Conservation (phyloP, 1,140 invertebrate genomes). For the Arion vulgaris region DNA sequence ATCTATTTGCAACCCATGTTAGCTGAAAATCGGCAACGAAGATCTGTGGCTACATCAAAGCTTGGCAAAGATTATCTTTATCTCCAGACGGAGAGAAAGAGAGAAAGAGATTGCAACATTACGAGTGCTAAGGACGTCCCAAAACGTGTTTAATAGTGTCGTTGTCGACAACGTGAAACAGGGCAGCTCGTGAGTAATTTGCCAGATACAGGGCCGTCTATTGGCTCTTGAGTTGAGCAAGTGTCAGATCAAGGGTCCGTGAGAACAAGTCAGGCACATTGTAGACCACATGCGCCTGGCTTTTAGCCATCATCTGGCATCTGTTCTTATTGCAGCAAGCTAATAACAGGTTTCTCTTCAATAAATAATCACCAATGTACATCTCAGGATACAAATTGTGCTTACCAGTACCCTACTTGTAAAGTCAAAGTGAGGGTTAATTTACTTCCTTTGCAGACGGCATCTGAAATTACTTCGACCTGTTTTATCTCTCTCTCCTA, state of each 20-base stretch:
- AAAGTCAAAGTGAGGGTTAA: background rate
- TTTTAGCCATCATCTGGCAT: background rate
- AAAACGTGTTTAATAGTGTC: background rate
- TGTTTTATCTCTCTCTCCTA: no score
- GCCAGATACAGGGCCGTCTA: background rate
- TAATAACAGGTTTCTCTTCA: conserved; percentile 2
- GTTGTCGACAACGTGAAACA: background rate
- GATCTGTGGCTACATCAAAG: no score
- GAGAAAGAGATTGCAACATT: no score
- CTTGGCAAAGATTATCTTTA: no score
- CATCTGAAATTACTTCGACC: no score
- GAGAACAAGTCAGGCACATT: background rate
- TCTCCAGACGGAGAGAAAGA: no score
- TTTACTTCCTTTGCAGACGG: no score
- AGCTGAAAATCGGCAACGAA: no score
- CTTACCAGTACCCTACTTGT: background rate
- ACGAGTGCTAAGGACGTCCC: no score
- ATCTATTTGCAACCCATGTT: no score
- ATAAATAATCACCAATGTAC: background rate
- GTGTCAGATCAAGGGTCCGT: background rate
- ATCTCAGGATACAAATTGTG: background rate
- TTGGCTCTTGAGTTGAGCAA: background rate
- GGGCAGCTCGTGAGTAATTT: background rate
- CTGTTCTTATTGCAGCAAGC: background rate
- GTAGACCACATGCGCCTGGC: background rate